Percentiles rank a stretch among this genome's conserved stretches.
Conservation (phyloP, 1,140 invertebrate species). For the Zeugodacus cucurbitae region DNA sequence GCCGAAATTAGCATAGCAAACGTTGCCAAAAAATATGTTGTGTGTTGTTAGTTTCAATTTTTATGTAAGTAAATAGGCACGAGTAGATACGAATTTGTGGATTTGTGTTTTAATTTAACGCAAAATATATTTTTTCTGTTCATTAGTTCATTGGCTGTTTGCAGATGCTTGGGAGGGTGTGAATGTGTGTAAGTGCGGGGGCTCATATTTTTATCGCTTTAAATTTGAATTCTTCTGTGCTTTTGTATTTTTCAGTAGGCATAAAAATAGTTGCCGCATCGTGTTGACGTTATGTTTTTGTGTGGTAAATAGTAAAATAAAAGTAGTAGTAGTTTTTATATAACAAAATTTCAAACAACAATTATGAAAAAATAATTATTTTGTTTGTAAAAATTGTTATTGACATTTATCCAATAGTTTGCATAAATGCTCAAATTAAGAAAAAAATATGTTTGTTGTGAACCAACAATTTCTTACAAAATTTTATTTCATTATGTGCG, state of each 20-base stretch:
- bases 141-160: neutral
- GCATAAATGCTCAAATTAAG: neutral
- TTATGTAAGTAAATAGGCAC: neutral
- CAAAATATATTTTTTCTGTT: neutral
- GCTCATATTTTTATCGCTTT: neutral
- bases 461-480: neutral
- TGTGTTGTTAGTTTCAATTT: neutral
- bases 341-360: no score
- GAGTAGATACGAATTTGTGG: neutral
- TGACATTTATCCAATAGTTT: neutral
- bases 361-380: neutral
- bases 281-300: neutral
- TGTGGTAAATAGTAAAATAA: no score
- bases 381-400: neutral
- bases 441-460: neutral
- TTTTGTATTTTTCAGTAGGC: neutral
- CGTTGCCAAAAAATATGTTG: neutral
- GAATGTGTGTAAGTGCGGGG: neutral
- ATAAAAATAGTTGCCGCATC: conserved; percentile 1
- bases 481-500: neutral
- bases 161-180: neutral
- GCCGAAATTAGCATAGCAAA: neutral
- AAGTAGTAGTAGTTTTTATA: neutral
- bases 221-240: neutral
- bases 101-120: neutral